Percentiles rank a stretch among this genome's conserved stretches.
These are phyloP conservation scores for Bombus haemorrhoidalis DNA, from an alignment of 1,140 invertebrate species.

Conservation along the genomic window DNA sequence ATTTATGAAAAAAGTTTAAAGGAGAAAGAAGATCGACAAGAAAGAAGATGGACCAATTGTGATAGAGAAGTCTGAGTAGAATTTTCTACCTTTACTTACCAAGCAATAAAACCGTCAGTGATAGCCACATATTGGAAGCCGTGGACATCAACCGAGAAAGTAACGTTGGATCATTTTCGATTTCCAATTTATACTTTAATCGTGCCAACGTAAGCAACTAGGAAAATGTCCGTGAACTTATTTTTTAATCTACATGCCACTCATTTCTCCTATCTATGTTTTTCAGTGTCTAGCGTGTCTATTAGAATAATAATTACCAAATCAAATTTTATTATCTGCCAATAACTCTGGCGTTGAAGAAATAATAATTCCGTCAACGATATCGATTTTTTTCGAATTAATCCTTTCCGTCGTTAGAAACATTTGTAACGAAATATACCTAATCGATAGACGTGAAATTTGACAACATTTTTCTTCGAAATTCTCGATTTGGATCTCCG, in stretches of 20 bases:
- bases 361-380: too few relatives aligned
- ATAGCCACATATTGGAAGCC: conserved; percentile 64
- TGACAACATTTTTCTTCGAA: not conserved
- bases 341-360: too few relatives aligned
- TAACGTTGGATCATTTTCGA: not conserved
- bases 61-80: not conserved
- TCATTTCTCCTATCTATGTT: not conserved
- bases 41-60: too few relatives aligned
- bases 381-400: not conserved
- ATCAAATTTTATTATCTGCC: too few relatives aligned
- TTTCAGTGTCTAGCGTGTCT: too few relatives aligned
- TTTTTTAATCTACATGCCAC: not conserved
- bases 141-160: conserved; percentile 24
- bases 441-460: not conserved
- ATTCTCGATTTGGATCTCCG: not conserved
- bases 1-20: too few relatives aligned
- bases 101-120: conserved; percentile 63
- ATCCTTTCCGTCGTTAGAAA: not conserved
- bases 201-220: conserved; percentile 24
- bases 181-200: conserved; percentile 45
- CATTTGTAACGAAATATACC: not conserved
- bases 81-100: conserved; percentile 67
- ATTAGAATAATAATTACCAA: too few relatives aligned
- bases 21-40: not conserved
- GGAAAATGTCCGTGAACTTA: not conserved